A percentile compares a stretch with the other conserved stretches of the same genome.
Conservation (phyloP, 2,888 invertebrate species). For the Apotomis turbidana region DNA sequence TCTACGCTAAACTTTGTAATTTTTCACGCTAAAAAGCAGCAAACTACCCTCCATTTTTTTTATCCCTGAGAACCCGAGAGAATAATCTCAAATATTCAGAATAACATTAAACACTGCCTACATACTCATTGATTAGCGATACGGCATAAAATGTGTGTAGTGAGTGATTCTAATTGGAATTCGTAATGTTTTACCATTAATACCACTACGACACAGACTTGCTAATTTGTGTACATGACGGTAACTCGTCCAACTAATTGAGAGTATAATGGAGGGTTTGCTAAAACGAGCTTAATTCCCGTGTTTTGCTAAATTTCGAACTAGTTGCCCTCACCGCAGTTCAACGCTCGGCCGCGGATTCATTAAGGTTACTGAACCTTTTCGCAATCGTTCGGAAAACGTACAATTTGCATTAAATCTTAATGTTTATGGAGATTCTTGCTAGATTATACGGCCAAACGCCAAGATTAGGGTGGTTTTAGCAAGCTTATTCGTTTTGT, state of each 20-base stretch:
- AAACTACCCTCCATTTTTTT: too few species aligned
- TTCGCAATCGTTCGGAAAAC: slow-evolving; percentile 47
- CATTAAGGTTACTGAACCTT: slow-evolving; percentile 74
- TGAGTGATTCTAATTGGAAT: not conserved
- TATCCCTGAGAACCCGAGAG: too few species aligned
- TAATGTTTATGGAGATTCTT: not conserved
- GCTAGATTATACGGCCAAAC: too few species aligned
- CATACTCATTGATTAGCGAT: too few species aligned
- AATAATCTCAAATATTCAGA: too few species aligned
- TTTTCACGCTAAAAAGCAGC: too few species aligned
- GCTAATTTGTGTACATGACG: not conserved
- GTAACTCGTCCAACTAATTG: not conserved
- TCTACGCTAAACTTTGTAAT: too few species aligned
- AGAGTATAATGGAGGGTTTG: not conserved
- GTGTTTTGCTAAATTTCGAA: slow-evolving; percentile 48
- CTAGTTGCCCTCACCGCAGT: slow-evolving; percentile 49
- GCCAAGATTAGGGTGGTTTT: too few species aligned
- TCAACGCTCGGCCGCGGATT: slow-evolving; percentile 61
- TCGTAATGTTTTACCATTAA: not conserved
- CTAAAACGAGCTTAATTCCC: slow-evolving; percentile 20
- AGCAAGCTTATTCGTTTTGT: too few species aligned
- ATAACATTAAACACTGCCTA: too few species aligned
- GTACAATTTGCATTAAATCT: slow-evolving; percentile 25
- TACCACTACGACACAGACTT: too few species aligned
- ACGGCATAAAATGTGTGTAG: too few species aligned